A percentile compares a stretch with the other conserved stretches of the same genome.
phyloP scores from a whole-genome alignment of 2,888 invertebrate species.

The Ectemnius continuus region DNA sequence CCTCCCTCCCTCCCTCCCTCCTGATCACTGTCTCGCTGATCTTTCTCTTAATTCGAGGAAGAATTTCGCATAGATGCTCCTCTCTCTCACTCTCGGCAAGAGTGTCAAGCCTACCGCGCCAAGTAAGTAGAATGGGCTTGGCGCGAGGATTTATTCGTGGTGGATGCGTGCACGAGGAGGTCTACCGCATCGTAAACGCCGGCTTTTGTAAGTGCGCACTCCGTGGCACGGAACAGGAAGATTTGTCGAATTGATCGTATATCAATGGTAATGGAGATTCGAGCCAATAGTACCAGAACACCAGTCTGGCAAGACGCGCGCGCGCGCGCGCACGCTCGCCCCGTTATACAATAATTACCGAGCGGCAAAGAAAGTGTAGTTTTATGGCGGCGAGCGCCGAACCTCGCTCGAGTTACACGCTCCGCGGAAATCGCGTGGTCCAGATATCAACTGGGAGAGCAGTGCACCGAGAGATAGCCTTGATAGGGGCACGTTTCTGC shows the following conservation, averaged over 20 bases:
- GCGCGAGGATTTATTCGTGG: slow-evolving; percentile 19
- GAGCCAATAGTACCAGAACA: slow-evolving; percentile 31
- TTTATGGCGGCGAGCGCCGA: slow-evolving; percentile 12
- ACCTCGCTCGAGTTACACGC: neutral
- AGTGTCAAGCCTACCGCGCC: neutral
- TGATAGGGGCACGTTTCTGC: slow-evolving; percentile 30
- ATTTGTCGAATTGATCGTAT: slow-evolving; percentile 39
- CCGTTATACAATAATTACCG: slow-evolving; percentile 42
- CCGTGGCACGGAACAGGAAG: slow-evolving; percentile 3
- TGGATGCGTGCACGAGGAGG: slow-evolving; percentile 15
- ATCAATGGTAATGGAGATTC: slow-evolving; percentile 48
- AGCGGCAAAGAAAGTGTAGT: slow-evolving; percentile 21
- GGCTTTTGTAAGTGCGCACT: slow-evolving; percentile 16
- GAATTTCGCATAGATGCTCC: neutral
- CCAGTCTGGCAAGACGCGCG: slow-evolving; percentile 36
- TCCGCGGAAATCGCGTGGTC: slow-evolving; percentile 14
- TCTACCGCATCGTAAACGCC: slow-evolving; percentile 43
- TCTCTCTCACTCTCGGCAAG: neutral
- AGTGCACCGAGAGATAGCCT: slow-evolving; percentile 14
- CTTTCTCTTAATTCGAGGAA: neutral
- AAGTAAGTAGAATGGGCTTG: slow-evolving; percentile 8
- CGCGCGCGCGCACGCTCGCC: neutral
- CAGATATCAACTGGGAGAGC: slow-evolving; percentile 1
- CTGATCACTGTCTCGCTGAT: neutral
- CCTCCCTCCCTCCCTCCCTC: no score